Conservation (phyloP, 2,888 invertebrate genomes). For the Cataglyphis albicans region DNA sequence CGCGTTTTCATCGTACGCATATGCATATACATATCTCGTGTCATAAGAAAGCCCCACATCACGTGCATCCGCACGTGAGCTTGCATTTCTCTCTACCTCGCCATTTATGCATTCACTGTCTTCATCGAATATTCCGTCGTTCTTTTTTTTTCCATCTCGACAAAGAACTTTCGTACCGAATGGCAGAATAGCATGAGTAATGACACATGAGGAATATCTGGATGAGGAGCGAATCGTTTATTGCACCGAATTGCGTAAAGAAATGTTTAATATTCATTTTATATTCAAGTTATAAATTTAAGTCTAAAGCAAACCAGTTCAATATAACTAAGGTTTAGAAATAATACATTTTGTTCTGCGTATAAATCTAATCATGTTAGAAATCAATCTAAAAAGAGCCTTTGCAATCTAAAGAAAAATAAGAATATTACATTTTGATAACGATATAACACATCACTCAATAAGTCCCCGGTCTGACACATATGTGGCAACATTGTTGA, state of each 20-base stretch:
- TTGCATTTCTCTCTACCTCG: conserved; percentile 12
- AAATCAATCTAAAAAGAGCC: background rate
- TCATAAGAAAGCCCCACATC: conserved; percentile 42
- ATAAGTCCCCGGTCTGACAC: too few species aligned
- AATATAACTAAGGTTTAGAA: background rate
- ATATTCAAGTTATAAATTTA: background rate
- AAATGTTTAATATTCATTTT: background rate
- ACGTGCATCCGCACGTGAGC: conserved; percentile 40
- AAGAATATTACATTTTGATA: background rate
- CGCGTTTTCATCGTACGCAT: conserved; percentile 63
- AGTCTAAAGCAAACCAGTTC: background rate
- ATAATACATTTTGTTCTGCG: background rate
- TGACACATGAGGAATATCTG: background rate
- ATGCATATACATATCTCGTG: conserved; percentile 60
- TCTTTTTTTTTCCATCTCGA: conserved; percentile 53
- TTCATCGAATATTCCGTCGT: conserved; percentile 22
- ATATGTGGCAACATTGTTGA: too few species aligned
- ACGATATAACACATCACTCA: background rate
- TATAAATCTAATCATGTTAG: conserved; percentile 5
- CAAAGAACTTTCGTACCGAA: conserved; percentile 30
- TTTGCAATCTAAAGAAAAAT: background rate
- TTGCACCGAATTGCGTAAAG: background rate
- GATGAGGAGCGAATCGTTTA: background rate
- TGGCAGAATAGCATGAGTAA: conserved; percentile 36
- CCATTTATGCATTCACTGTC: background rate